Conservation (phyloP, 2,888 invertebrate species). For the Campaea margaritaria region DNA sequence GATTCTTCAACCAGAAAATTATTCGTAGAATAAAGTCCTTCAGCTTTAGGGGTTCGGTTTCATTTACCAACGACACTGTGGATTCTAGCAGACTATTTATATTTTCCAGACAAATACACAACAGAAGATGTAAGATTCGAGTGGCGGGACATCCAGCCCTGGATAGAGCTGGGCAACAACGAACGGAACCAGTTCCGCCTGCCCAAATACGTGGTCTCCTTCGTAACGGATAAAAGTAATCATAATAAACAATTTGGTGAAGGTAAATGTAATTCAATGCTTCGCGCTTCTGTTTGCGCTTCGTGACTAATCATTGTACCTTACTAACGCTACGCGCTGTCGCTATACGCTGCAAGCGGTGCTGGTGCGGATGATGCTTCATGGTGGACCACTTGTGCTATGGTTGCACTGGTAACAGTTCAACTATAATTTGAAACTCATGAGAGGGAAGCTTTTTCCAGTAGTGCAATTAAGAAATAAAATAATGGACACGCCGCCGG, state of each 20-base stretch:
- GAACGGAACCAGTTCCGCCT: conserved; percentile 85
- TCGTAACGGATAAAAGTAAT: conserved; percentile 86
- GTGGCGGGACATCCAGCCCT: conserved; percentile 85
- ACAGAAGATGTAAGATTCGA: conserved; percentile 86
- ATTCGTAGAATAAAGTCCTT: too few relatives aligned
- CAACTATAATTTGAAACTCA: too few relatives aligned
- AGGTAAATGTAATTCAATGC: conserved; percentile 86
- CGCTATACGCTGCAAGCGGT: conserved; percentile 62
- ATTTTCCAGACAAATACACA: conserved; percentile 85
- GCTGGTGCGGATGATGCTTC: conserved; percentile 55
- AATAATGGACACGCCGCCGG: too few relatives aligned
- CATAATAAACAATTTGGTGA: conserved; percentile 87
- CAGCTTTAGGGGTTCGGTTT: too few relatives aligned
- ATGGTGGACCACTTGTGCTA: background rate
- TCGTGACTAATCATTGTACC: conserved; percentile 67
- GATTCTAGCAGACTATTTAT: conserved; percentile 1
- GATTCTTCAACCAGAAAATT: too few relatives aligned
- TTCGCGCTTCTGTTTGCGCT: conserved; percentile 80
- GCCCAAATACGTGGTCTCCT: conserved; percentile 87
- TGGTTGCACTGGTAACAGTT: too few relatives aligned
- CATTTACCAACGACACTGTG: background rate
- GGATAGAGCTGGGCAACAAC: conserved; percentile 78
- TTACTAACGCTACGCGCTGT: conserved; percentile 67
- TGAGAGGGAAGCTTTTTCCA: too few relatives aligned
- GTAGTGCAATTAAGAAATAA: too few relatives aligned